Base-by-base conservation (phyloP, 2,888 invertebrate species). In the Oscheius sp. region DNA sequence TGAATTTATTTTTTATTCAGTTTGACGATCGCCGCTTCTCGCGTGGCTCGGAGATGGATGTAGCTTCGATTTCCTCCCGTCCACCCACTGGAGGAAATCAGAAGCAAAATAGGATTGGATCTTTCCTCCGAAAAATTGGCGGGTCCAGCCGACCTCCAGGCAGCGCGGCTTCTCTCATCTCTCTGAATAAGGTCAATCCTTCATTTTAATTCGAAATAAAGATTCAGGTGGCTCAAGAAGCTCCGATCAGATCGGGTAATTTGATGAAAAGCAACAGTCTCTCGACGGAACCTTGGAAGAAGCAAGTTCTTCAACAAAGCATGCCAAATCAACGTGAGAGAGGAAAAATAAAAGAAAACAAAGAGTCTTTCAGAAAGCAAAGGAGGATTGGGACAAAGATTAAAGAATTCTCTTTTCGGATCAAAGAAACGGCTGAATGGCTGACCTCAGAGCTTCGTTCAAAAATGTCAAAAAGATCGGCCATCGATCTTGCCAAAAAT, bases 381-480 rank as follows among this genome's bases (percentile, higher is more conserved):
- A 71, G 71, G 71, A 20, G 82, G 85, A 64, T 65, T 85, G 23
- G 84, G 85, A 39, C 73, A 81, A 50, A 80, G 85, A 39, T 71
- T 85, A 58, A 85, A 85, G 69, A 82, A 86, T 63, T 79, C 85
- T 52, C 72, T 85, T 39, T 86, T 85, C 64, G 85, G 85, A 34
- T 80, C 85, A 17, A 75, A 77, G 72, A 84, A 83, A 71, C 76
- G 83, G 42, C 68, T 74, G 53, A 83, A 69, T 69, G 78, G 69
- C 53, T 71, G 64, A 70, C 42, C 15, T 42, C 65, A 20, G 61
- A 61, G 61, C 45, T 61, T 61, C 2, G 17, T 15, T 61, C 29
- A 10, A 61, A n/a, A 61, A 58, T 17, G 53, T 58, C 34, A n/a
- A 29, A 34, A 17, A 37, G 55, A 55, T 55, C 55, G 55, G 23